Base-by-base conservation (phyloP, 2,888 invertebrate genomes). In the Plagodis pulveraria region DNA sequence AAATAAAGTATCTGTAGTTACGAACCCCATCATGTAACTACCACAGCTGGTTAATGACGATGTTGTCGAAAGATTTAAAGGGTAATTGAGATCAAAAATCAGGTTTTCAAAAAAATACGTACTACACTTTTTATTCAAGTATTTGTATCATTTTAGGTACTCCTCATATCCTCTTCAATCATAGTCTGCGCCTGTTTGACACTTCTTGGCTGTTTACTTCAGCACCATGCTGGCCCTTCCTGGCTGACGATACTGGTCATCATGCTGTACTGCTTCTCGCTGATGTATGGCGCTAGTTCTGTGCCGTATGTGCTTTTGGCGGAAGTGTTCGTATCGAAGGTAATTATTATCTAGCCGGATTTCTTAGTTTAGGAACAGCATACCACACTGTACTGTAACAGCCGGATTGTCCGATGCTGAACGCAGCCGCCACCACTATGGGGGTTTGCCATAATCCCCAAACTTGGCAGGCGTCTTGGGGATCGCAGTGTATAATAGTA, bases 251-350 rank as follows among this genome's bases (percentile, higher is more conserved):
- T 41, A 5, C 11, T 42, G 7, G 11, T 50, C 42, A 11, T 50
- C 7, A 50, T 50, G 50, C 35, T 84, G 0, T 91, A 83, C 75
- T 87, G 91, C 56, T 86, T 89, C 67, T 74, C 76, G 5, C 92
- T 88, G 71, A 86, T 86, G 67, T 69, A 81, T 0, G 93, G 93
- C 5, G 84, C 86, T 12, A 92, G 91, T 0, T 84, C 81, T 1
- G 78, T 93, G 0, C 86, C 85, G 0, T 86, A 84, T 38, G 77
- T 85, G 0, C 67, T 89, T 9, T 22, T 89, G 6, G 79, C 89
- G 12, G 89, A 89, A 49, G 77, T 76, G 0, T 89, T 89, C 66
- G 65, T 77, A 9, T 73, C 87, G 35, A 86, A 89, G 80, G 89
- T 88, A 46, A 62, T 5, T 9, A n/a, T 45, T 33, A 7, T 44